Base-by-base conservation (phyloP, 2,113 vertebrate genomes). In the Ginglymostoma cirratum region DNA sequence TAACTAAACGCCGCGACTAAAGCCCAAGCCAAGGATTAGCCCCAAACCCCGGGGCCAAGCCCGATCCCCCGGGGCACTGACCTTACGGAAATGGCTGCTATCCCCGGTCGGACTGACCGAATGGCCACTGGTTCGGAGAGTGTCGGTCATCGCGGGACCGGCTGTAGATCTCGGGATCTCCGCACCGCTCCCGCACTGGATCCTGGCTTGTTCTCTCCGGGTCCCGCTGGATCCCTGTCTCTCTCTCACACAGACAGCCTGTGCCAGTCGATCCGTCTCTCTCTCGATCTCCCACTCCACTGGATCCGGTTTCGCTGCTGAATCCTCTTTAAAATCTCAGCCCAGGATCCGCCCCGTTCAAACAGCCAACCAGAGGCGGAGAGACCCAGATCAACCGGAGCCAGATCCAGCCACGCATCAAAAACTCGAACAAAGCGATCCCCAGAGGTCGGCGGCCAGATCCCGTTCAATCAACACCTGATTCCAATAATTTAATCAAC, bases 61-160 rank as follows among this genome's bases (percentile, higher is more conserved):
- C 96, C 27, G 3, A 10, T 27, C 21, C 52, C 87, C 30, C 38
- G 42, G 0, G 4, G 21, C 89, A 76, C 95, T 30, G 19, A 98
- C 98, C 98, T 98, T 98, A 66, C 97, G 97, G 97, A 98, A 98
- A 96, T 97, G 98, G 96, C 97, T 42, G 17, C 97, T 96, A 42
- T 90, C 92, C 17, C 96, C 96, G 42, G 96, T 96, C 38, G 96
- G 96, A 5, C 97, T 96, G 0, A 96, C 96, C 96, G n/a, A 96
- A 34, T 97, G 96, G 2, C 96, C 96, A 78, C 96, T 96, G n/a
- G 97, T 96, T n/a, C 96, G 95, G 94, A 98, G 85, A 0, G 98
- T 6, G 23, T 98, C 98, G 0, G 97, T 98, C 98, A 98, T 98
- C 69, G 95, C 96, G 12, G 48, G 0, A 66, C 95, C 27, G 70